Base-by-base conservation (phyloP, 1,140 invertebrate genomes). In the Ctenoplectra terminalis region DNA sequence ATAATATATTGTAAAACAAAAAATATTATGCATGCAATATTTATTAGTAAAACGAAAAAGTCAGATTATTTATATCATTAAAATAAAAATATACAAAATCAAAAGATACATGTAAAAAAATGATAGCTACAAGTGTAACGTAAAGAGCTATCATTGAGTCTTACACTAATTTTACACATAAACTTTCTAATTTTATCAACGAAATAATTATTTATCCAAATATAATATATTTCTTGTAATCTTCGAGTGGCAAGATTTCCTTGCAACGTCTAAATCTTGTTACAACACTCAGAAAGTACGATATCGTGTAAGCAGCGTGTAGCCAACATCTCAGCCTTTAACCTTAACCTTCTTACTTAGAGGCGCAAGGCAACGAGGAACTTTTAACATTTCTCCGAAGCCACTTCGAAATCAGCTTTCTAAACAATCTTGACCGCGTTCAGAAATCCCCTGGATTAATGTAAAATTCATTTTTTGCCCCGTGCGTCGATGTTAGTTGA, bases 401-500 rank as follows among this genome's bases (percentile, higher is more conserved):
- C 46, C 5, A 13, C 31, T 15, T 40, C 74, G 23, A 67, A 56
- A 15, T 37, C 75, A 58, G 54, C 75, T 78, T 78, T 78, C 75
- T 78, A 70, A 71, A 58, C 75, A 70, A 78, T 78, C 75, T 77
- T 77, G 64, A 4, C 75, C 75, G 63, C 75, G 52, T 77, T 77
- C 75, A 23, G 40, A n/a, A 34, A 58, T 60, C 64, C 31, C 54
- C 66, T 20, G 40, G 23, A 48, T 52, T 70, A 54, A 78, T 60
- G 66, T 78, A 78, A 78, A 78, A 78, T 71, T 78, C 52, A 78
- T 78, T 78, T 69, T 77, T 78, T 60, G 3, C 17, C 50, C n/a
- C 20, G 8, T 1, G 17, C 11, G 23, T 46, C 52, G 52, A 69
- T 77, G 23, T n/a, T 34, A 13, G 37, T 46, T 29, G 75, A 60